Conservation (phyloP, 2,113 vertebrate genomes). For the Phalacrocorax carbo region DNA sequence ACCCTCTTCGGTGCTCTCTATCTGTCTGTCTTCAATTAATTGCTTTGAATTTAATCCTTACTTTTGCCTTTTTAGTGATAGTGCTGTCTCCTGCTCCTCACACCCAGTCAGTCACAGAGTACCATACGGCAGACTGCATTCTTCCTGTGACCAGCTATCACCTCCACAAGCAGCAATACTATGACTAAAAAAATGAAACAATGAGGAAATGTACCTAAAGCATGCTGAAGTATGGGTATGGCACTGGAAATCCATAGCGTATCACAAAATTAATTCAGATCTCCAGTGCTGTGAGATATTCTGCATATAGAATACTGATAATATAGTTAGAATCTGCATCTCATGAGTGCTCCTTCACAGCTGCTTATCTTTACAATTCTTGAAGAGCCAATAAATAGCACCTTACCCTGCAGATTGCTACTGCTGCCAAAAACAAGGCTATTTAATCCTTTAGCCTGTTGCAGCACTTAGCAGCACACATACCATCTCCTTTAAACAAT, state of each 20-base stretch:
- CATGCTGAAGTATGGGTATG: neutral
- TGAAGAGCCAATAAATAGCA: neutral
- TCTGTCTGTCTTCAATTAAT: neutral
- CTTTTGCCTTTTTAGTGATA: neutral
- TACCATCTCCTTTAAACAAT: neutral
- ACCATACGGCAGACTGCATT: accelerated
- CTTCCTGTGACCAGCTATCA: neutral
- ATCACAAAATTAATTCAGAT: neutral
- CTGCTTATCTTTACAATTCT: neutral
- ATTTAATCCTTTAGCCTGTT: neutral
- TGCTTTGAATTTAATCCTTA: neutral
- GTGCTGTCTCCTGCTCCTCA: neutral
- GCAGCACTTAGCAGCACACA: neutral
- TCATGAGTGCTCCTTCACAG: neutral
- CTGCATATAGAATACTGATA: neutral
- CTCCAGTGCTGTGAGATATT: neutral
- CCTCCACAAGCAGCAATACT: neutral
- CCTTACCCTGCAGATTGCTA: neutral
- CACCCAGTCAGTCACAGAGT: neutral
- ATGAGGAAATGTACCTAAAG: neutral
- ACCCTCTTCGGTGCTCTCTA: neutral
- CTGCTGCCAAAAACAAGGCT: neutral
- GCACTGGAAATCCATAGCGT: neutral
- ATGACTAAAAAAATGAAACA: neutral
- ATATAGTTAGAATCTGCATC: neutral